Base-by-base conservation (phyloP, 2,888 invertebrate species). In the Calameuta filiformis region DNA sequence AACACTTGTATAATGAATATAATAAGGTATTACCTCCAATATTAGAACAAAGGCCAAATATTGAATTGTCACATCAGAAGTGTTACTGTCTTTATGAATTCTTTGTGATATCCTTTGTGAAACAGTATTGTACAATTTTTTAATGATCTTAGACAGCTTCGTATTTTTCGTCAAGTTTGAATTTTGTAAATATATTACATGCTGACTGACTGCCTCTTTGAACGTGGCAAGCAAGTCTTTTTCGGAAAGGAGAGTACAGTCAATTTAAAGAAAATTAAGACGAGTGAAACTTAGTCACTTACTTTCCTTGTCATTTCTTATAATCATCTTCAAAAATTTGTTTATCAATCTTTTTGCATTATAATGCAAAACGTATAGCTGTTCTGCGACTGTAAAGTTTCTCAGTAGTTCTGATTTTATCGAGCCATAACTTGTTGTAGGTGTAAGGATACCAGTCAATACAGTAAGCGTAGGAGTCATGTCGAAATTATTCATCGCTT, bases 61-160 rank as follows among this genome's bases (percentile, higher is more conserved):
- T 73, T 77, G 76, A 73, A 77, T 77, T 11, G 76, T 15, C 30
- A 77, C 73, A 68, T 77, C 76, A 35, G 76, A 77, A 31, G 73
- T 73, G 31, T 77, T 73, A 30, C 73, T 30, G 30, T 68, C 30
- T 31, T 77, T 68, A 12, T 77, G 34, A 73, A 77, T 77, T 56
- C 73, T 68, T 56, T 56, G 34, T 12, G 76, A 77, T 30, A 77
- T 56, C 23, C 56, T 56, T 68, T 33, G 76, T 68, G 56, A 56
- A 56, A 56, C 23, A 56, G 15, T 56, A 2, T 23, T 56, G 56
- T 56, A 56, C 56, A 56, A 9, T 56, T 23, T 23, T 56, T 56
- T 56, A 23, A 56, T 23, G 9, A 2, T 56, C 9, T 56, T 56
- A 15, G 23, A 23, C 56, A 56, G 23, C 23, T 1, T 23, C 9